phyloP scores from a whole-genome alignment of 2,113 vertebrate genomes.

The Bos javanicus region DNA sequence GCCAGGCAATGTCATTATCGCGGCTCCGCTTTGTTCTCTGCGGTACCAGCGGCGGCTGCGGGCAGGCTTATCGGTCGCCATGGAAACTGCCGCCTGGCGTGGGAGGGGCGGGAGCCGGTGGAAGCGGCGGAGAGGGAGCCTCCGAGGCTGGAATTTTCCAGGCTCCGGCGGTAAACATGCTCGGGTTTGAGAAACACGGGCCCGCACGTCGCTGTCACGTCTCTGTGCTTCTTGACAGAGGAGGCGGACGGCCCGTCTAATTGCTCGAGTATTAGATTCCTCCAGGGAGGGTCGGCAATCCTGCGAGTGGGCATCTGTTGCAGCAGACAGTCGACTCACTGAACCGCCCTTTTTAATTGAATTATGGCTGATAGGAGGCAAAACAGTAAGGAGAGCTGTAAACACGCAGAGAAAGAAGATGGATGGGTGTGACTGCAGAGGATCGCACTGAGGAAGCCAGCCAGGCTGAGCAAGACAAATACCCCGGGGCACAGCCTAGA shows the following conservation, averaged over 20 bases:
- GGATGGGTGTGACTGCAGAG: not conserved
- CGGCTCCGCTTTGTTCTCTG: not conserved
- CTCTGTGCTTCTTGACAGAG: not conserved
- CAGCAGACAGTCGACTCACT: fast-evolving
- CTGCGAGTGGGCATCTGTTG: fast-evolving
- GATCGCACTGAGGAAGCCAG: not conserved
- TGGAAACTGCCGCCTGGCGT: not conserved
- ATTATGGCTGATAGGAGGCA: not conserved
- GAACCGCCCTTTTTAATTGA: not conserved
- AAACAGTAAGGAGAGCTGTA: not conserved
- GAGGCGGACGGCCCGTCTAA: not conserved
- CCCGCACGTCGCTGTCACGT: not conserved
- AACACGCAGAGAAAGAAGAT: not conserved
- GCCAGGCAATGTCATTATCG: not conserved
- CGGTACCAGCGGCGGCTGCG: not conserved
- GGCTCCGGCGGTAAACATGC: not conserved
- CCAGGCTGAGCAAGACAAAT: not conserved
- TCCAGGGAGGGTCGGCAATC: not conserved
- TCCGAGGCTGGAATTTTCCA: slow-evolving; percentile 15
- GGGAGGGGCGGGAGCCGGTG: not conserved
- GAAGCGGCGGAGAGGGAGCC: not conserved
- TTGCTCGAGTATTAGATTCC: fast-evolving
- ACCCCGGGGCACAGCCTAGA: fast-evolving
- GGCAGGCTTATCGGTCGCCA: not conserved
- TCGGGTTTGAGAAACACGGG: not conserved